Evolutionary conservation across 1,140 invertebrate genomes (phyloP).

Genomic region (Tetramorium alpestre): DNA sequence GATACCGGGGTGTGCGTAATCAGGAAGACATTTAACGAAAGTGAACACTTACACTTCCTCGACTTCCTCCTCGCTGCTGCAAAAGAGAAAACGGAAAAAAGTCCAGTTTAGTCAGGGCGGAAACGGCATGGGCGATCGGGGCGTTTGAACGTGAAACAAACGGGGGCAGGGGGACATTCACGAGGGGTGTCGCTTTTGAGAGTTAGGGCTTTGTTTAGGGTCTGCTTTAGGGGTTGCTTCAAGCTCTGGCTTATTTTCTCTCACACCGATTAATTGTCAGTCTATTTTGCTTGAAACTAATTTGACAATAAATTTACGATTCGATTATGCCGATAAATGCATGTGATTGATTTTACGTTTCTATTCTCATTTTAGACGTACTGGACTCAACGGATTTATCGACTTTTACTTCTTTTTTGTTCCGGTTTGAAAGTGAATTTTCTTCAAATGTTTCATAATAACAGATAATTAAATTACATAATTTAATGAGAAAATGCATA

Average conservation of each 20-base stretch:
- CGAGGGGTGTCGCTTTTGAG: background rate
- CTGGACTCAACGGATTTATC: background rate
- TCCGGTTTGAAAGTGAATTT: background rate
- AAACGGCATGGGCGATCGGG: slow-evolving; percentile 4
- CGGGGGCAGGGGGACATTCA: background rate
- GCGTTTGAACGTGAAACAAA: slow-evolving; percentile 28
- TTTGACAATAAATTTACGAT: background rate
- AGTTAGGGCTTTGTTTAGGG: background rate
- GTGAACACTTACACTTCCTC: slow-evolving; percentile 83
- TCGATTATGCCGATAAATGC: background rate
- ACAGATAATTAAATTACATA: background rate
- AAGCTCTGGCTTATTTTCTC: background rate
- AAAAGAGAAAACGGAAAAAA: slow-evolving; percentile 78
- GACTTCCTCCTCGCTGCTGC: slow-evolving; percentile 83
- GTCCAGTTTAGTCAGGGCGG: slow-evolving; percentile 70
- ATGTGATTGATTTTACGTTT: background rate
- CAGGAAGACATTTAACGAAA: slow-evolving; percentile 1
- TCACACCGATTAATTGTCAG: background rate
- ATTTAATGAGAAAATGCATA: background rate
- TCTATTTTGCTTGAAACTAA: background rate
- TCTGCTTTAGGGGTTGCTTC: background rate
- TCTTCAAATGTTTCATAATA: background rate
- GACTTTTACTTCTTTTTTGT: background rate
- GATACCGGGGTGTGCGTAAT: slow-evolving; percentile 19
- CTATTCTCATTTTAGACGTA: background rate